phyloP scores from a whole-genome alignment of 2,888 invertebrate genomes.

The Noctuana brunneofusca region DNA sequence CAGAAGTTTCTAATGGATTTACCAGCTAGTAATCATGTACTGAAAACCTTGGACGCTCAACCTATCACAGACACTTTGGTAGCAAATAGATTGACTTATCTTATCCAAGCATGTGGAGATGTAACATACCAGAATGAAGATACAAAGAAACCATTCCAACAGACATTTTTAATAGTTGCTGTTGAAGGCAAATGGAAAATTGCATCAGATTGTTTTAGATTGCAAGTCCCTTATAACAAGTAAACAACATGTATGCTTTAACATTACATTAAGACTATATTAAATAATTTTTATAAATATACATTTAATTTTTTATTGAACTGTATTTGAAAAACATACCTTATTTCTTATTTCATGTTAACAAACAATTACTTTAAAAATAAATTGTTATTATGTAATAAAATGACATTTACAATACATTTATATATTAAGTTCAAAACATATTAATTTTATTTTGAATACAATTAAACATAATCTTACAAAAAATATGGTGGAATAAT shows the following conservation, averaged over 20 bases:
- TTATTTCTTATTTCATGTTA: too few species aligned
- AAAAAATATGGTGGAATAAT: too few species aligned
- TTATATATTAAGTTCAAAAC: not conserved
- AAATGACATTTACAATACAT: too few species aligned
- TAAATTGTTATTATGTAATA: too few species aligned
- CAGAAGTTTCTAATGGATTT: conserved; percentile 93
- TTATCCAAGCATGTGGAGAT: conserved; percentile 92
- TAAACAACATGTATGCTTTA: conserved; percentile 41
- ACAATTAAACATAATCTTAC: not conserved
- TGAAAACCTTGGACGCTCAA: conserved; percentile 93
- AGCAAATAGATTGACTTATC: conserved; percentile 89
- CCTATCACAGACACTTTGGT: conserved; percentile 91
- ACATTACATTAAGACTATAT: not conserved
- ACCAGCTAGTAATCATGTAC: conserved; percentile 89
- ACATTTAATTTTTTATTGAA: too few species aligned
- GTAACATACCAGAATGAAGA: conserved; percentile 87
- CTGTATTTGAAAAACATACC: too few species aligned
- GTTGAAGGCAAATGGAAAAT: conserved; percentile 97
- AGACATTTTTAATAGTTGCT: conserved; percentile 94
- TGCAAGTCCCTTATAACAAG: conserved; percentile 84
- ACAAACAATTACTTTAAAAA: too few species aligned
- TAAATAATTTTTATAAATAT: not conserved
- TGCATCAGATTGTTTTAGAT: conserved; percentile 93
- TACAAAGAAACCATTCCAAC: conserved; percentile 87
- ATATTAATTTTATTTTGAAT: not conserved